phyloP scores from a whole-genome alignment of 2,113 vertebrate species.

The Labeo catla region DNA sequence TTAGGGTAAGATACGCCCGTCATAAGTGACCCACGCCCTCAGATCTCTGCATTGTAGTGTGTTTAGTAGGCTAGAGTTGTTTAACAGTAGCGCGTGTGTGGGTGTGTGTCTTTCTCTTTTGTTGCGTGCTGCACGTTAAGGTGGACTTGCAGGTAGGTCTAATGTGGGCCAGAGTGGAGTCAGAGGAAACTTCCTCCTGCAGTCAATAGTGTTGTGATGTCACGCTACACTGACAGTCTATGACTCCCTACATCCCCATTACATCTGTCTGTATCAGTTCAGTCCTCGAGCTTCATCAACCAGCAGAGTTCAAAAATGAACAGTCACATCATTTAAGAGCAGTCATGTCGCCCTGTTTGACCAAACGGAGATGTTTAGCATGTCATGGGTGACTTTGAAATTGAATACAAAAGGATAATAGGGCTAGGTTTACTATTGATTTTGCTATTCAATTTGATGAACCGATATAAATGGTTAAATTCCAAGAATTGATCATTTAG shows the following conservation, averaged over 20 bases:
- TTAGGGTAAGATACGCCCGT: constrained; percentile 80
- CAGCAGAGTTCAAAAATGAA: neutral
- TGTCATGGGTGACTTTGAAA: no score
- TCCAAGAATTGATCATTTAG: no score
- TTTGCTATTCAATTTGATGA: neutral
- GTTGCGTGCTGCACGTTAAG: constrained; percentile 79
- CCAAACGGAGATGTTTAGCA: neutral
- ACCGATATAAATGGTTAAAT: no score
- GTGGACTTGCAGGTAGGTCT: constrained; percentile 94
- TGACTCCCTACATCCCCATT: constrained; percentile 44
- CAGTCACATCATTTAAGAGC: neutral
- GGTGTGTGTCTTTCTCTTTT: constrained; percentile 67
- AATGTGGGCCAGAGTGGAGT: constrained; percentile 39
- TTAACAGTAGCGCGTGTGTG: constrained; percentile 58
- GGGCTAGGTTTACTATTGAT: neutral
- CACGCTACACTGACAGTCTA: neutral
- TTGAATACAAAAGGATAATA: neutral
- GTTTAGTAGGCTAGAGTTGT: constrained; percentile 3
- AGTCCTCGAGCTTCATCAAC: constrained; percentile 22
- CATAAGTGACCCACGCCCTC: neutral
- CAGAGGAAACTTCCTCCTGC: neutral
- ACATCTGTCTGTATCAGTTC: constrained; percentile 47
- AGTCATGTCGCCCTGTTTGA: neutral
- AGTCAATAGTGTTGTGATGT: neutral
- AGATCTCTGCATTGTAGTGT: constrained; percentile 29